These are phyloP conservation scores for Phortica okadai DNA, from an alignment of 2,888 invertebrate species.

Conservation along the genomic window DNA sequence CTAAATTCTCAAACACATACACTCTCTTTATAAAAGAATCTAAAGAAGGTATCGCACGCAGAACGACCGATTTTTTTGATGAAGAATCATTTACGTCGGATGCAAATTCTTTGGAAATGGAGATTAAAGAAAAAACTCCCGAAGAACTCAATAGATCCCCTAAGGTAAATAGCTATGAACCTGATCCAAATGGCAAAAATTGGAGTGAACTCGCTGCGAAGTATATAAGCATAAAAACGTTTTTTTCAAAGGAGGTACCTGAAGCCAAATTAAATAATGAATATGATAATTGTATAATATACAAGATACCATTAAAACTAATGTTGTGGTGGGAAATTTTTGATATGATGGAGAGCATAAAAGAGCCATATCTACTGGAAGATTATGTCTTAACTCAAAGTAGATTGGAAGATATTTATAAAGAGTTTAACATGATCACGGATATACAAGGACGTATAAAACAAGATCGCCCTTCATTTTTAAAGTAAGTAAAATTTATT, in stretches of 20 bases:
- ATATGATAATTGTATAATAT: neutral
- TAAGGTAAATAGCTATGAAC: neutral
- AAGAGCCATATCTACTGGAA: neutral
- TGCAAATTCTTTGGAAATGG: neutral
- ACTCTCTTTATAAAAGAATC: neutral
- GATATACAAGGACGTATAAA: neutral
- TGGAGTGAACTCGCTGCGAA: neutral
- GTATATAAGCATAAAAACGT: neutral
- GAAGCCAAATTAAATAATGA: neutral
- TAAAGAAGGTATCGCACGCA: neutral
- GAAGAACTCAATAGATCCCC: neutral
- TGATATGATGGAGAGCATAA: slow-evolving; percentile 8
- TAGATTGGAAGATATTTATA: slow-evolving; percentile 3
- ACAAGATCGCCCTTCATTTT: neutral
- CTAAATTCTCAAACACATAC: neutral
- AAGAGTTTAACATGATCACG: neutral
- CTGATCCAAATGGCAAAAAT: neutral
- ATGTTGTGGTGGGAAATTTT: slow-evolving; percentile 9
- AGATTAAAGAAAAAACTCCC: neutral
- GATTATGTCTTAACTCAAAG: neutral
- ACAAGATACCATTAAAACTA: neutral
- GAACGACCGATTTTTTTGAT: neutral
- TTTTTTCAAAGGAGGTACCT: neutral
- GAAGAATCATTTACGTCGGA: neutral
- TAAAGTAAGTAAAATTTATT: neutral